phyloP scores from a whole-genome alignment of 2,888 invertebrate species.

The Tricholauxania praeusta region DNA sequence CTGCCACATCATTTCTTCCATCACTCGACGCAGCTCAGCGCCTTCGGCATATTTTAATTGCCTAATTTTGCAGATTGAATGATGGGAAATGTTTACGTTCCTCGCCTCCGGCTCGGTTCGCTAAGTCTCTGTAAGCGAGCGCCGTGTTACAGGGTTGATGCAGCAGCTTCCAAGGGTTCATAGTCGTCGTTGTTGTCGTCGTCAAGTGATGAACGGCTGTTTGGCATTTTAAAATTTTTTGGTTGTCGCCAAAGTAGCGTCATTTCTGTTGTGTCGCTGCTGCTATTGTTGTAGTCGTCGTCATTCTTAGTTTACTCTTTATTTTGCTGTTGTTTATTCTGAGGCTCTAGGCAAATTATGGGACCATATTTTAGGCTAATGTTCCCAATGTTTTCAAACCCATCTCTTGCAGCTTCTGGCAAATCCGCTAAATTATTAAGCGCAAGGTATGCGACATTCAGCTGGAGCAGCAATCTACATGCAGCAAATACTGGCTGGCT shows the following conservation, averaged over 20 bases:
- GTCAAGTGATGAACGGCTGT: constrained; percentile 61
- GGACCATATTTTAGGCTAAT: constrained; percentile 65
- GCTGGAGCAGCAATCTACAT: neutral
- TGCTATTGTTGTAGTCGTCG: constrained; percentile 47
- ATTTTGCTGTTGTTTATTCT: constrained; percentile 10
- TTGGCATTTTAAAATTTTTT: constrained; percentile 58
- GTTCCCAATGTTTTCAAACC: constrained; percentile 57
- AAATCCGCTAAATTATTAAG: constrained; percentile 64
- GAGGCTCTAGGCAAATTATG: constrained; percentile 62
- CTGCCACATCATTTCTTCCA: constrained; percentile 29
- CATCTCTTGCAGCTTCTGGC: constrained; percentile 48
- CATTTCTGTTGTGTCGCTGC: constrained; percentile 34
- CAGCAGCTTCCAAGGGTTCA: constrained; percentile 12
- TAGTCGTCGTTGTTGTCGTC: constrained; percentile 19
- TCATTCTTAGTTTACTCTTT: constrained; percentile 51
- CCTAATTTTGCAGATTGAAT: constrained; percentile 67
- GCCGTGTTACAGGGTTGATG: no score
- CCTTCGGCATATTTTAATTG: constrained; percentile 68
- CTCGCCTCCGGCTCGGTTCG: constrained; percentile 37
- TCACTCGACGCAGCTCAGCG: constrained; percentile 44
- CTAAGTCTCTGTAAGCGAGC: neutral
- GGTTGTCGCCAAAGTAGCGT: constrained; percentile 57
- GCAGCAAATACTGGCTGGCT: constrained; percentile 7
- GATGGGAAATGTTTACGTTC: constrained; percentile 53
- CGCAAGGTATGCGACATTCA: constrained; percentile 56